These are phyloP conservation scores for Lepus oiostolus DNA, from an alignment of 2,797 vertebrate species.

Conservation along the genomic window DNA sequence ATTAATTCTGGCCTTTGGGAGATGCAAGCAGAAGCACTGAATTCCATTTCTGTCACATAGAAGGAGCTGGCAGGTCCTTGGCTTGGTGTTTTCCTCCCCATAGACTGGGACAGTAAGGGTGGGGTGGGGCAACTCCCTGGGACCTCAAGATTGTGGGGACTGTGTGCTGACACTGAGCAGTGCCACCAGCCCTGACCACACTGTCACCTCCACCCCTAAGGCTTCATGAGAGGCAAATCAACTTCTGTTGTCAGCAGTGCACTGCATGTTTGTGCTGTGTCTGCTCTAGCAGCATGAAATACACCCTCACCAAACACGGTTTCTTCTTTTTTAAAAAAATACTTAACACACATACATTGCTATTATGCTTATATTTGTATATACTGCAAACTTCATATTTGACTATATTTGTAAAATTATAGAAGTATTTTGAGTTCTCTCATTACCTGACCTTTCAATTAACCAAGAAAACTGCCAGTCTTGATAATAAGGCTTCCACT, in stretches of 20 bases:
- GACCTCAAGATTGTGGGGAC: not conserved
- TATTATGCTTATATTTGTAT: not conserved
- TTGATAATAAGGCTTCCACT: not conserved
- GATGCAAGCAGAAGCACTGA: not conserved
- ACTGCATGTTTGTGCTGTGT: not conserved
- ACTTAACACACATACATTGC: not conserved
- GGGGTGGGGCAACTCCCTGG: not conserved
- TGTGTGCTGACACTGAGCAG: not conserved
- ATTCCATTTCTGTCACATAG: not conserved
- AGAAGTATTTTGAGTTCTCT: not conserved
- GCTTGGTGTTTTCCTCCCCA: not conserved
- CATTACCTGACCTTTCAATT: not conserved
- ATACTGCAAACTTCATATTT: not conserved
- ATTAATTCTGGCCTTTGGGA: not conserved
- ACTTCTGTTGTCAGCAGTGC: not conserved
- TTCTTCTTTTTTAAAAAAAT: not conserved
- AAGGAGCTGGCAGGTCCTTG: accelerated
- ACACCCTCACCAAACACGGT: not conserved
- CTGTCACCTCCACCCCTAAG: not conserved
- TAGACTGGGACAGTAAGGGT: not conserved
- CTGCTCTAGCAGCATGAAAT: not conserved
- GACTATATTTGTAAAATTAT: not conserved
- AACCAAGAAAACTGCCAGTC: not conserved
- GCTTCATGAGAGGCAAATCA: not conserved
- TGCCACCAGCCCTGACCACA: not conserved